Percentiles rank a stretch among this genome's conserved stretches.
These are phyloP conservation scores for Lepus timidus DNA, from an alignment of 2,113 vertebrate genomes.

Conservation along the genomic window DNA sequence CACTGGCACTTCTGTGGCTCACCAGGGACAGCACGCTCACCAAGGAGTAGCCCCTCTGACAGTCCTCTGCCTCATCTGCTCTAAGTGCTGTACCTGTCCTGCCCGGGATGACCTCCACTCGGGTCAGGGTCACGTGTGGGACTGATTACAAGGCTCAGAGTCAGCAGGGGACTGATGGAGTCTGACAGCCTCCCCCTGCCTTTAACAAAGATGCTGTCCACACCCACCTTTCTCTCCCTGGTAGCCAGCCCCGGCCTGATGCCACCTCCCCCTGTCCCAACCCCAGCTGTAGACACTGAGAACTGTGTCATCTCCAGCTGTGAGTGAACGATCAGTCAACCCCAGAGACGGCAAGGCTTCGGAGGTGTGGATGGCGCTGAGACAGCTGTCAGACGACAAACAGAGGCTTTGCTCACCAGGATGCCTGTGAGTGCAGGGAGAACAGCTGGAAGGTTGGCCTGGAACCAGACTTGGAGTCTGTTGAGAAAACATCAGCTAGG, in stretches of 20 bases:
- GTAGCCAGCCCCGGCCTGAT: neutral
- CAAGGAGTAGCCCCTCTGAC: neutral
- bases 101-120: neutral
- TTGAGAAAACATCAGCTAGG: slow-evolving; percentile 21
- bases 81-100: neutral
- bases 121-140: neutral
- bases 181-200: rapidly evolving
- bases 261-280: neutral
- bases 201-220: neutral
- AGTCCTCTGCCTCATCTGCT: neutral
- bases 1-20: neutral
- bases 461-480: slow-evolving; percentile 90
- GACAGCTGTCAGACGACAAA: neutral
- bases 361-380: neutral
- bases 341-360: neutral
- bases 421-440: slow-evolving; percentile 84
- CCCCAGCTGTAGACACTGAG: neutral
- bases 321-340: slow-evolving; percentile 33
- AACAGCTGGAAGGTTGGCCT: slow-evolving; percentile 77
- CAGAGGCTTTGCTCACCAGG: slow-evolving; percentile 88
- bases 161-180: neutral
- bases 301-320: slow-evolving; percentile 42
- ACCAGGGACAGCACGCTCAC: neutral
- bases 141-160: neutral
- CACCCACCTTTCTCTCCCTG: neutral